Base-by-base conservation (phyloP, 1,140 invertebrate species). In the Spodoptera litura region DNA sequence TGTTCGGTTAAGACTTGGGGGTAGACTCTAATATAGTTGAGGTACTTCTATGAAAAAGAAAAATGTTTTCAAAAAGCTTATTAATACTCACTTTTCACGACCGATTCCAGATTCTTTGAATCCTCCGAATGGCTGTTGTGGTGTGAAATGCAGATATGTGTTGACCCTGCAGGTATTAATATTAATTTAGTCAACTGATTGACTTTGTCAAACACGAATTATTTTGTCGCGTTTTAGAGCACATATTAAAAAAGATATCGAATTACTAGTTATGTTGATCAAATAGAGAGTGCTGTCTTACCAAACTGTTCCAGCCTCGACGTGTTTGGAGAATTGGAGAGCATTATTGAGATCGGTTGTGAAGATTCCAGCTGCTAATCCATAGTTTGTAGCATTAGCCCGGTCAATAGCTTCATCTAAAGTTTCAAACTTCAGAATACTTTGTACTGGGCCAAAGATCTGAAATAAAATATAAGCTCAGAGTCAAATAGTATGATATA, bases 371-470 rank as follows among this genome's bases (percentile, higher is more conserved):
- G 98, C 97, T n/a, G 98, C 98, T 5, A 99, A 95, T 5, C 99
- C 98, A 90, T 98, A 99, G 38, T 95, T 95, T 0, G 98, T 98
- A 78, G 97, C 95, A 89, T 99, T 99, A 3, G 98, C 97, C 73
- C 98, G 95, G 79, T 98, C 96, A 74, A 99, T 97, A 1, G 98
- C 96, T 94, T 99, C 98, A 0, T 99, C 98, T 27, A 98, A 88
- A 20, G 96, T 96, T 58, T 97, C 97, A 85, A 99, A 99, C 89
- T 98, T 98, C 38, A 99, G 93, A 75, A 99, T 98, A 61, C 96
- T 96, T 95, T 98, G 98, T 0, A 99, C 98, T 0, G 98, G 98
- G 0, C 98, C 98, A 92, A 99, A 99, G 85, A 99, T 92, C 91
- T 92, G 59, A 20, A 71, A 49, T 3, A 13, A 59, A 11, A 11